Conservation (phyloP, 2,888 invertebrate genomes). For the Tipula vernalis region DNA sequence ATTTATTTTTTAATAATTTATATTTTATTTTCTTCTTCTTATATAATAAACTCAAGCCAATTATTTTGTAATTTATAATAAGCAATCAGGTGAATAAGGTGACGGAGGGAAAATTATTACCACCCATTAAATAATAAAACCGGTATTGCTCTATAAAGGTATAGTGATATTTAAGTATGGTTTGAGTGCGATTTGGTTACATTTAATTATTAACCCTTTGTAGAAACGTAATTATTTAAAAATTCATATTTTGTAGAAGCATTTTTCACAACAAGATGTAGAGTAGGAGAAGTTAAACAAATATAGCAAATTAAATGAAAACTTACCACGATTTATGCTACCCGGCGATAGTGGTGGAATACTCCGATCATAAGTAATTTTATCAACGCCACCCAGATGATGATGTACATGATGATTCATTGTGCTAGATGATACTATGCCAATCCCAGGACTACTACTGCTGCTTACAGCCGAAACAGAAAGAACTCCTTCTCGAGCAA, state of each 20-base stretch:
- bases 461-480: conserved; percentile 43
- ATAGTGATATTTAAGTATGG: background rate
- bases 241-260: background rate
- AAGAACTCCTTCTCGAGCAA: conserved; percentile 50
- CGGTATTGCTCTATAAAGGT: background rate
- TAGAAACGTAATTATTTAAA: background rate
- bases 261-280: background rate
- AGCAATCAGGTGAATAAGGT: background rate
- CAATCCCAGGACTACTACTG: conserved; percentile 32
- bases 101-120: background rate
- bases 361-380: conserved; percentile 26
- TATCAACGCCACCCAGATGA: conserved; percentile 18
- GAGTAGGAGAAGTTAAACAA: background rate
- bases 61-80: conserved; percentile 10
- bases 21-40: background rate
- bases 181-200: background rate
- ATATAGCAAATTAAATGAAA: background rate
- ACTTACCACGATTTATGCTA: conserved; percentile 64
- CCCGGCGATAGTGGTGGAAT: conserved; percentile 59
- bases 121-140: background rate
- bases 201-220: background rate
- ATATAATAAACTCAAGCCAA: background rate
- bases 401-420: conserved; percentile 32
- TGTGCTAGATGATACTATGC: conserved; percentile 38
- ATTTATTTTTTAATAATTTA: background rate